Evolutionary conservation across 2,113 vertebrate genomes (phyloP).

Genomic region (Proteles cristata): DNA sequence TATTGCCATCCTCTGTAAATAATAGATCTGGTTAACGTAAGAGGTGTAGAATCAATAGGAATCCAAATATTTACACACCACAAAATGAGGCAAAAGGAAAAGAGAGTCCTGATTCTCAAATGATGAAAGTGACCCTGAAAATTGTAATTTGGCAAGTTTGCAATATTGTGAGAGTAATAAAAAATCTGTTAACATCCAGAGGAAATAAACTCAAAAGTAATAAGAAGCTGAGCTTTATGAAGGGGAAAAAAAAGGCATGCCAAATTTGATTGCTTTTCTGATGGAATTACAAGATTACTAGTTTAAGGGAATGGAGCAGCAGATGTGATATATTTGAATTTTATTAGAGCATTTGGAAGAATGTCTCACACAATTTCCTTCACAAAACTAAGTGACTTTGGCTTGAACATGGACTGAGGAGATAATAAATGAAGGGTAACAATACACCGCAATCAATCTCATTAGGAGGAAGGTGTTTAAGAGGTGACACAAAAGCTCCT

Average conservation of each 20-base stretch:
- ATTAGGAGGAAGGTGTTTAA: background rate
- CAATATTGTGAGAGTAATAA: conserved; percentile 75
- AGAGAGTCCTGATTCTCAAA: background rate
- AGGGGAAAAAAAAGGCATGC: conserved; percentile 5
- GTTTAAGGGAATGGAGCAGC: conserved; percentile 71
- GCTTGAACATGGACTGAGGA: conserved; percentile 23
- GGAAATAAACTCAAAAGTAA: conserved; percentile 74
- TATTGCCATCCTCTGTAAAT: background rate
- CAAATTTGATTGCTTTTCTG: conserved; percentile 76
- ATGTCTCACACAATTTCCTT: conserved; percentile 50
- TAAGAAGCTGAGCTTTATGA: conserved; percentile 68
- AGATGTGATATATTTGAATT: conserved; percentile 77
- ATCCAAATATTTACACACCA: background rate
- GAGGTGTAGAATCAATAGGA: background rate
- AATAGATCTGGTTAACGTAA: background rate
- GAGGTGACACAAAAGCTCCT: background rate
- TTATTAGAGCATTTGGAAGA: conserved; percentile 73
- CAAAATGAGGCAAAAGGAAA: conserved; percentile 31
- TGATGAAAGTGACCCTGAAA: conserved; percentile 60
- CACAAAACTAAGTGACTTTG: conserved; percentile 61
- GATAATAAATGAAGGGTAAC: conserved; percentile 49
- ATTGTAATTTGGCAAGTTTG: conserved; percentile 44
- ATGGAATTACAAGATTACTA: conserved; percentile 70
- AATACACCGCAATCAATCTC: background rate
- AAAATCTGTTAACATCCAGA: conserved; percentile 74